Conservation (phyloP, 2,888 invertebrate genomes). For the Chesias legatella region DNA sequence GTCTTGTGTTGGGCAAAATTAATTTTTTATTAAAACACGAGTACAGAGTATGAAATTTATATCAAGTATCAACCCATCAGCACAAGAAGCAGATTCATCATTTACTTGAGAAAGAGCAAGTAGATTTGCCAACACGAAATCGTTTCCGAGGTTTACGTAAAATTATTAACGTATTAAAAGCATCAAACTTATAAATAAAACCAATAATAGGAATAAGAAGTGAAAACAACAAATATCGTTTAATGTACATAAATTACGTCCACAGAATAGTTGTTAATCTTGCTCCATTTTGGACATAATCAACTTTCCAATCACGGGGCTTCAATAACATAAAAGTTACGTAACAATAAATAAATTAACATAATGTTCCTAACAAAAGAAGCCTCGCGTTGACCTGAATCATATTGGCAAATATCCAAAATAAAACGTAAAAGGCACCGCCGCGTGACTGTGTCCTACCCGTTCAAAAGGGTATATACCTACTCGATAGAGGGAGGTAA, state of each 20-base stretch:
- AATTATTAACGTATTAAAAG: slow-evolving; percentile 9
- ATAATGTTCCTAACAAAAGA: slow-evolving; percentile 8
- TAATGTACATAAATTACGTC: too few species aligned
- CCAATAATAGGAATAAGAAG: neutral
- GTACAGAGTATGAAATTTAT: slow-evolving; percentile 5
- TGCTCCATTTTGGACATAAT: too few species aligned
- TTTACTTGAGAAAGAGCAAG: slow-evolving; percentile 42
- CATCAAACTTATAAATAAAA: neutral
- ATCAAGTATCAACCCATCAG: slow-evolving; percentile 23
- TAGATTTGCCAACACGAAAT: slow-evolving; percentile 56
- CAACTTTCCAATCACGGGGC: too few species aligned
- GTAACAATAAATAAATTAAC: neutral
- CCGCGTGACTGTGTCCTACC: slow-evolving; percentile 25
- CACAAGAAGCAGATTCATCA: slow-evolving; percentile 33
- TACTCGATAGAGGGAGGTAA: neutral
- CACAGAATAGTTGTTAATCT: too few species aligned
- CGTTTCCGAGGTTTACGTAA: slow-evolving; percentile 38
- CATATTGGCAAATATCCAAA: slow-evolving; percentile 54
- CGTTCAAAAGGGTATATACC: neutral
- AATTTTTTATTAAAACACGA: neutral
- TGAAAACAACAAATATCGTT: too few species aligned
- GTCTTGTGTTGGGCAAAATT: slow-evolving; percentile 15
- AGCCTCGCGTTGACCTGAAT: slow-evolving; percentile 43
- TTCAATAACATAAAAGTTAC: neutral
- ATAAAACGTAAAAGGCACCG: slow-evolving; percentile 27